These are phyloP conservation scores for Osmerus mordax DNA, from an alignment of 2,113 vertebrate species.

Conservation along the genomic window DNA sequence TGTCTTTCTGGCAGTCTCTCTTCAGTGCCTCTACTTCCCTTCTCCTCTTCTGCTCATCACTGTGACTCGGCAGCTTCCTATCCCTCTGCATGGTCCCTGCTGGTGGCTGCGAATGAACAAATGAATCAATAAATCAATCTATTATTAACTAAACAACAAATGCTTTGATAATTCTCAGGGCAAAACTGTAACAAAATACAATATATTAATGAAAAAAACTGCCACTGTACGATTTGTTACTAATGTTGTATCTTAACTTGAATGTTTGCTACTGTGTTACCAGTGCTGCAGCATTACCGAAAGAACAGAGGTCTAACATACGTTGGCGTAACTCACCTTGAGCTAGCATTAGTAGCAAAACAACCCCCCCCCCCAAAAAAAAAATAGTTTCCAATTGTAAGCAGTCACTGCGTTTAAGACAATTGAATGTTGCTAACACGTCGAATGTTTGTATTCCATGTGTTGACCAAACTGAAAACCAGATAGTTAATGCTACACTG, in stretches of 20 bases:
- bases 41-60: conserved; percentile 55
- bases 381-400: background rate
- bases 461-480: background rate
- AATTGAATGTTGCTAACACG: background rate
- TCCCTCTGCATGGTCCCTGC: conserved; percentile 11
- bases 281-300: background rate
- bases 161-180: too few relatives aligned
- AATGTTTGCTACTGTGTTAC: background rate
- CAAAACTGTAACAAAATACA: too few relatives aligned
- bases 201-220: too few relatives aligned
- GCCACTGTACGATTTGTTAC: too few relatives aligned
- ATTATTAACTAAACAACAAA: too few relatives aligned
- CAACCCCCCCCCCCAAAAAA: background rate
- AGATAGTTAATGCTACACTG: background rate
- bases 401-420: background rate
- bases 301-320: background rate
- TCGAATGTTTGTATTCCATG: background rate
- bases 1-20: conserved; percentile 48
- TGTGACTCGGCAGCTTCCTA: conserved; percentile 39
- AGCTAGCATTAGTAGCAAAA: background rate
- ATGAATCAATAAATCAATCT: background rate
- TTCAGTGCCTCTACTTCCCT: conserved; percentile 55
- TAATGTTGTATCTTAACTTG: background rate
- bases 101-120: background rate
- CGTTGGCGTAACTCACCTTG: too few relatives aligned